These are phyloP conservation scores for Ctenoplectra terminalis DNA, from an alignment of 1,140 invertebrate species.

Conservation along the genomic window DNA sequence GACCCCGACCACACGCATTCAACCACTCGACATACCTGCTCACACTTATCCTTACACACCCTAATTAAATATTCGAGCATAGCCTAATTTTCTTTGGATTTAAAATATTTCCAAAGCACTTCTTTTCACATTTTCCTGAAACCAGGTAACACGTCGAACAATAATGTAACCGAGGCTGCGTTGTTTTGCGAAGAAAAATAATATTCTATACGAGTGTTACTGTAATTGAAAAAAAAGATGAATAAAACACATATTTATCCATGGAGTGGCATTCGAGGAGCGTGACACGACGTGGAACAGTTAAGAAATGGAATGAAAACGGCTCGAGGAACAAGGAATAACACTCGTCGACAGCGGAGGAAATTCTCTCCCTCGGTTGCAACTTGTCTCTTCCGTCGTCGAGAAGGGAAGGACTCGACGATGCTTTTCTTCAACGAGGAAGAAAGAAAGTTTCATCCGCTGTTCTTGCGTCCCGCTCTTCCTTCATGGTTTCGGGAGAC, in stretches of 20 bases:
- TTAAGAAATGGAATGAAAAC: constrained; percentile 48
- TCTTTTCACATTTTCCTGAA: no score
- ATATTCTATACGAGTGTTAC: not conserved
- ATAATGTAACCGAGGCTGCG: no score
- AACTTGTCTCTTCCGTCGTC: constrained; percentile 34
- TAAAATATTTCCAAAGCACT: no score
- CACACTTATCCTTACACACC: no score
- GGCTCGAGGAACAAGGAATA: constrained; percentile 49
- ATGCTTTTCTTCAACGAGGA: not conserved
- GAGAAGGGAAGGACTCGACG: constrained; percentile 20
- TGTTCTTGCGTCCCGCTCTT: not conserved
- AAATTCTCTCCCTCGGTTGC: constrained; percentile 40
- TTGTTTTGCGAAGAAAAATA: no score
- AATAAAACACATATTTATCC: constrained; percentile 33
- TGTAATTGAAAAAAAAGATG: not conserved
- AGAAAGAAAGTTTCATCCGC: constrained; percentile 14
- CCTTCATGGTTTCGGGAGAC: not conserved
- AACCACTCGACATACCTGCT: no score
- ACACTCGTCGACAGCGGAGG: constrained; percentile 55
- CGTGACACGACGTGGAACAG: constrained; percentile 12
- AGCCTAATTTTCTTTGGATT: no score
- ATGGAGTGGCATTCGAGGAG: not conserved
- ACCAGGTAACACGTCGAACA: no score
- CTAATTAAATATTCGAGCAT: no score
- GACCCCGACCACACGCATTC: no score